Evolutionary conservation across 2,797 vertebrate genomes (phyloP).

Genomic region (Pseudotriccus pelzelni): DNA sequence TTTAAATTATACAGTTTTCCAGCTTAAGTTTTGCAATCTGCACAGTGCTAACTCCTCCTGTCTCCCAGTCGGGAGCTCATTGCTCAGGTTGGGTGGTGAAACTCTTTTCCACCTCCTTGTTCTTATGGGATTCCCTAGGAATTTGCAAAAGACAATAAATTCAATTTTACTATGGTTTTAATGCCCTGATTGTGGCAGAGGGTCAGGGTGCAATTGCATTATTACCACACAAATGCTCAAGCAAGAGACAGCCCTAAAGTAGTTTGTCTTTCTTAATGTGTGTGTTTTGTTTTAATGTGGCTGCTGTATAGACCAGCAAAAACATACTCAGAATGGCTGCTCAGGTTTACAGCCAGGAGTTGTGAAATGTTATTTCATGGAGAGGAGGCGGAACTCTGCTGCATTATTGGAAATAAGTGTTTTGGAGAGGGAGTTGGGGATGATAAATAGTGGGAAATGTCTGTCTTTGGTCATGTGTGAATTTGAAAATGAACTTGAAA

Average conservation of each 20-base stretch:
- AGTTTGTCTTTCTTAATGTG: background rate
- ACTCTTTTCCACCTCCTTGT: background rate
- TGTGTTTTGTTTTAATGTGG: background rate
- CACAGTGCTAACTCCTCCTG: accelerated
- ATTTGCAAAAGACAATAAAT: background rate
- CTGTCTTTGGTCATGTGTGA: background rate
- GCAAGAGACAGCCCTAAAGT: background rate
- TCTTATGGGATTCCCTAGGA: background rate
- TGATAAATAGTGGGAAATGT: background rate
- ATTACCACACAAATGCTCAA: background rate
- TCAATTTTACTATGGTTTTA: background rate
- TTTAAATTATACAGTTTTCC: background rate
- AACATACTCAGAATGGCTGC: background rate
- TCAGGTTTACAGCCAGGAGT: background rate
- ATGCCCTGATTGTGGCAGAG: background rate
- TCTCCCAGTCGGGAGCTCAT: background rate
- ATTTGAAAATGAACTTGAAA: background rate
- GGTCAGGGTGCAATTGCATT: conserved; percentile 1
- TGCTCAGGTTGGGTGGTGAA: background rate
- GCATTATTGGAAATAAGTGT: background rate
- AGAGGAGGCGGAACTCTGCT: background rate
- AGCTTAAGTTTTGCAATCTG: background rate
- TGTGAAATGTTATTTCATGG: background rate
- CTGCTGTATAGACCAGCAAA: background rate
- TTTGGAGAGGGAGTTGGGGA: accelerated